Conservation (phyloP, 2,888 invertebrate species). For the Eilema depressum region DNA sequence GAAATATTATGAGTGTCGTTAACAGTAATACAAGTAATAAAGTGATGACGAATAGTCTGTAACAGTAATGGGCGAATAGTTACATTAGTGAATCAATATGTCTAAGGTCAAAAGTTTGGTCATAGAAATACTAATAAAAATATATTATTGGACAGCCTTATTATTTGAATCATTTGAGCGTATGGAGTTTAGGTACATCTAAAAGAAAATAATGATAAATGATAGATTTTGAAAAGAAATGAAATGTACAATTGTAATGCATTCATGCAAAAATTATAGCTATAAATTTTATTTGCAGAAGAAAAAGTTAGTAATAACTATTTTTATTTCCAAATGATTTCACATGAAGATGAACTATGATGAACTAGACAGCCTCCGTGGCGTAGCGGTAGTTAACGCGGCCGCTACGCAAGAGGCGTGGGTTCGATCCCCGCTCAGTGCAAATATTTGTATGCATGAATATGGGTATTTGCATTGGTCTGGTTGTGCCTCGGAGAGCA, state of each 20-base stretch:
- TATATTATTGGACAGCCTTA: constrained; percentile 25
- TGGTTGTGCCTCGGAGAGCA: too few relatives aligned
- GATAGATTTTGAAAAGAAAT: neutral
- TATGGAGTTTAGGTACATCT: constrained; percentile 12
- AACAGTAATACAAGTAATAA: neutral
- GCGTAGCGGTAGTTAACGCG: too few relatives aligned
- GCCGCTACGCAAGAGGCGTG: too few relatives aligned
- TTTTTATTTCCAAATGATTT: neutral
- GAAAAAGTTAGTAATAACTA: neutral
- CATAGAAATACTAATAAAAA: constrained; percentile 16
- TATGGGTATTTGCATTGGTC: too few relatives aligned
- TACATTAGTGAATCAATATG: constrained; percentile 20
- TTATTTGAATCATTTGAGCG: constrained; percentile 9
- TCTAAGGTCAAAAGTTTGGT: constrained; percentile 24
- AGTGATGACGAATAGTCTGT: constrained; percentile 16
- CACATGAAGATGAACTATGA: neutral
- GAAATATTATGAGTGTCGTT: constrained; percentile 10
- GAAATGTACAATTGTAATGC: neutral
- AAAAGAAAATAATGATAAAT: neutral
- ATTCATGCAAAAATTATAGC: neutral
- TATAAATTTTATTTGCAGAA: too few relatives aligned
- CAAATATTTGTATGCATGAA: too few relatives aligned
- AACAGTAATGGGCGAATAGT: constrained; percentile 14
- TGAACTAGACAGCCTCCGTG: too few relatives aligned
- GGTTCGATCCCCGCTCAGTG: too few relatives aligned